Evolutionary conservation across 2,113 vertebrate genomes (phyloP).

Genomic region (Carollia perspicillata): DNA sequence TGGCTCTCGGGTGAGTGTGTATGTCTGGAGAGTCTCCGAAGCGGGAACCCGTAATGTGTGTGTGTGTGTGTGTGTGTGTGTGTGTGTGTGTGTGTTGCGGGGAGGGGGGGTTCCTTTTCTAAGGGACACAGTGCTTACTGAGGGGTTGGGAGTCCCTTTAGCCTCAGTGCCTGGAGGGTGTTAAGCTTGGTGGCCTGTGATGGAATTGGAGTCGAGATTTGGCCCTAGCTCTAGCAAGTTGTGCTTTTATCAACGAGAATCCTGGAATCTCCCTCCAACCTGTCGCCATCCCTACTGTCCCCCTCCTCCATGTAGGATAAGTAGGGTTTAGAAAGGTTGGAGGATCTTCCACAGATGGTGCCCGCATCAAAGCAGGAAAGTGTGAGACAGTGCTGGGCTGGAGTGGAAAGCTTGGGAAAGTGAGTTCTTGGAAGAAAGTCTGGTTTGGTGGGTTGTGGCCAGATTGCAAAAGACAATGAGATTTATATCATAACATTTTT

Average conservation of each 20-base stretch:
- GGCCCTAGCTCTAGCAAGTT: neutral
- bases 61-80: neutral
- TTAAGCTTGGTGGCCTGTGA: neutral
- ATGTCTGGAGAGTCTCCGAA: neutral
- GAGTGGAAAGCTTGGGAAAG: neutral
- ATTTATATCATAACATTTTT: neutral
- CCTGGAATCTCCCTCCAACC: neutral
- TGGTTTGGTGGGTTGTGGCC: neutral
- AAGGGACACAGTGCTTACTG: neutral
- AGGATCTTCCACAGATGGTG: neutral
- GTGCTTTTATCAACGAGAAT: neutral
- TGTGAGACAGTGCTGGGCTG: neutral
- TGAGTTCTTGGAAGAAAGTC: neutral
- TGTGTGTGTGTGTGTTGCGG: too few relatives aligned
- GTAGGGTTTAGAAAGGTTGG: neutral
- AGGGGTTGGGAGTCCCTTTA: neutral
- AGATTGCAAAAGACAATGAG: conserved; percentile 1
- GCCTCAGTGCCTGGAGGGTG: neutral
- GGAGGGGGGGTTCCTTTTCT: neutral
- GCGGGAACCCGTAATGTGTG: neutral
- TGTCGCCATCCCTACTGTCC: neutral
- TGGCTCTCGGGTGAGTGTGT: neutral
- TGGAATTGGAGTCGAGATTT: neutral
- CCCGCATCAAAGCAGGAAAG: neutral
- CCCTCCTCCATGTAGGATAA: neutral